Evolutionary conservation across 1,140 invertebrate genomes (phyloP), one percentile per base, ranked within the genome.

Genomic region (Pseudomyrmex flavicornis): DNA sequence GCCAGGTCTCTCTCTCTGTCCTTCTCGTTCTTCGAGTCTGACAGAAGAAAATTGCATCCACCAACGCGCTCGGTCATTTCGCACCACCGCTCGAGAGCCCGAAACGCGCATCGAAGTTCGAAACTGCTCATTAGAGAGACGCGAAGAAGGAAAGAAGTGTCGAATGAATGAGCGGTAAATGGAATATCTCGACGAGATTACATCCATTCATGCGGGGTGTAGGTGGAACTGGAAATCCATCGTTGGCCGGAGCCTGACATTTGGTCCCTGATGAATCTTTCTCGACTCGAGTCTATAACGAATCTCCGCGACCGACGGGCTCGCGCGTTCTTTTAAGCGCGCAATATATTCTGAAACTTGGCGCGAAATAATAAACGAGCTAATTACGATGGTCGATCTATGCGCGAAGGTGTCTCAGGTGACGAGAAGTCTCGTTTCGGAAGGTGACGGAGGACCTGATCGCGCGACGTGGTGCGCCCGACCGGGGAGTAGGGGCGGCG

Each of bases 361-460:
- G 59, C 66, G 20, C 8, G 35, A 50, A 35, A 66, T 72, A 35
- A 66, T 72, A 83, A 91, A 92, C 85, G 85, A 92, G 91, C 84
- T 92, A 92, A 92, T 92, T 92, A 92, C 82, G 88, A 89, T 74
- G 90, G 85, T 87, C 77, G 70, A 85, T 85, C 70, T 35, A 35
- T 35, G 5, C 20, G 61, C 56, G 65, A 59, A 90, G 84, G 86
- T 85, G 86, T 88, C 86, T 79, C 82, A 70, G 65, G 83, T 82
- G 70, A 85, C 62, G 63, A 70, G 83, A 85, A 90, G 80, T 85
- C 62, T 44, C 85, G 65, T 69, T n/a, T 66, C 73, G 82, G 80
- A 70, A 82, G 88, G 82, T 76, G 76, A 73, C 70, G 68, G 77
- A 77, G 80, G 75, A 68, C 58, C 82, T 50, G 87, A 88, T 85